These are phyloP conservation scores for Dunckerocampus dactyliophorus DNA, from an alignment of 2,113 vertebrate genomes.

Conservation along the genomic window DNA sequence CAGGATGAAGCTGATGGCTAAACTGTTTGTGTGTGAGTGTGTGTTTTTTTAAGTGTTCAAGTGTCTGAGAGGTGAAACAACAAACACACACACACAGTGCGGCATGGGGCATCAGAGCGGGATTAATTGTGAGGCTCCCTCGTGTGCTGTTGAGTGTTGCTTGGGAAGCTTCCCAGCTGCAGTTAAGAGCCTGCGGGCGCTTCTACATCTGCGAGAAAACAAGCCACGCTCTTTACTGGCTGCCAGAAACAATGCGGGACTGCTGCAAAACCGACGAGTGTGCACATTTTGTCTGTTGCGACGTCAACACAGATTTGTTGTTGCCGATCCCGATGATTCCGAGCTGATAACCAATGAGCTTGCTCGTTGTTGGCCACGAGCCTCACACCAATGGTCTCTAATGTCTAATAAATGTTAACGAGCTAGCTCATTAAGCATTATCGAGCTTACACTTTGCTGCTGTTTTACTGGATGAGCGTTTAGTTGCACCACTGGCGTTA, in stretches of 20 bases:
- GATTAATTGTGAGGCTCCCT: constrained; percentile 59
- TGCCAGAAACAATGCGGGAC: constrained; percentile 17
- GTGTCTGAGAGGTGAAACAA: constrained; percentile 37
- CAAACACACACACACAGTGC: constrained; percentile 3
- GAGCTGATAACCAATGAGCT: not conserved
- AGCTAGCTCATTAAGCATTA: constrained; percentile 17
- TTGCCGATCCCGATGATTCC: too few species aligned
- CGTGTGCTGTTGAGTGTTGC: constrained; percentile 56
- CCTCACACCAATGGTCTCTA: constrained; percentile 6
- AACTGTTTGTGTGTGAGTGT: constrained; percentile 15
- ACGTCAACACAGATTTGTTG: too few species aligned
- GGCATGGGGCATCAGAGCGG: constrained; percentile 33
- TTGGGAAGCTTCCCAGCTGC: constrained; percentile 55
- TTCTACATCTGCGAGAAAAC: constrained; percentile 41
- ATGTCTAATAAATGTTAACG: constrained; percentile 38
- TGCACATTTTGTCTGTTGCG: not conserved
- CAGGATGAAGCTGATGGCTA: constrained; percentile 32
- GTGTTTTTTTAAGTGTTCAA: constrained; percentile 42
- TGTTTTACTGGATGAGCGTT: constrained; percentile 13
- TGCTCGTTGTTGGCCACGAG: constrained; percentile 7
- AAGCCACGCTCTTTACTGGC: constrained; percentile 20
- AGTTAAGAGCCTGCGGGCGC: constrained; percentile 57
- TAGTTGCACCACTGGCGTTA: constrained; percentile 3
- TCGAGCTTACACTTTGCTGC: constrained; percentile 21
- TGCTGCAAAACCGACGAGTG: constrained; percentile 15